Evolutionary conservation across 2,888 invertebrate genomes (phyloP).

Genomic region (Desoria tigrina): DNA sequence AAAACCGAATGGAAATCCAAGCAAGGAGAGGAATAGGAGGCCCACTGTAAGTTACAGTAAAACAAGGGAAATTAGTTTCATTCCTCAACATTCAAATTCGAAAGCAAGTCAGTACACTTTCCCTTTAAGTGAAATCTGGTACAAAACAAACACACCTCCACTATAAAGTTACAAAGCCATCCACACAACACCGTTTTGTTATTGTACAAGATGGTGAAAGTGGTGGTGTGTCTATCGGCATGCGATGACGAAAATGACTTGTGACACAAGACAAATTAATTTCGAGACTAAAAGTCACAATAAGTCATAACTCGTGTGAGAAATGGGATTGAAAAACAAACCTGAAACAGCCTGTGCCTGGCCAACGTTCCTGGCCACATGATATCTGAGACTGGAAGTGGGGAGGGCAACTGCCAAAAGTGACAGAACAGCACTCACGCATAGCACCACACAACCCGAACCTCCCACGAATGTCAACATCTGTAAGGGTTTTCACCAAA

Average conservation of each 20-base stretch:
- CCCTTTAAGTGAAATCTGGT: no score
- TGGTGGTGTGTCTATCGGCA: no score
- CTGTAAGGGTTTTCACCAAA: conserved; percentile 19
- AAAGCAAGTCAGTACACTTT: no score
- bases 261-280: no score
- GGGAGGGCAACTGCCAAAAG: conserved; percentile 43
- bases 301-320: no score
- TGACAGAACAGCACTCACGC: conserved; percentile 42
- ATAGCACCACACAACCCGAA: conserved; percentile 41
- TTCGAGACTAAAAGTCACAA: no score
- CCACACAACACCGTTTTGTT: no score
- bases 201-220: no score
- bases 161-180: no score
- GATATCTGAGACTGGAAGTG: conserved; percentile 37
- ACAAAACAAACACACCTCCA: no score
- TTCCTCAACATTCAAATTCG: no score
- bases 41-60: conserved; percentile 56
- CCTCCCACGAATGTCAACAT: conserved; percentile 42
- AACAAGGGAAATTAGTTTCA: conserved; percentile 10
- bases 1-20: conserved; percentile 58
- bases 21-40: conserved; percentile 57
- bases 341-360: conserved; percentile 48
- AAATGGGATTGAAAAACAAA: conserved; percentile 9
- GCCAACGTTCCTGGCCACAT: conserved; percentile 43
- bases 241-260: no score